Evolutionary conservation across 1,140 invertebrate species (phyloP).

Genomic region (Eurosta solidaginis): DNA sequence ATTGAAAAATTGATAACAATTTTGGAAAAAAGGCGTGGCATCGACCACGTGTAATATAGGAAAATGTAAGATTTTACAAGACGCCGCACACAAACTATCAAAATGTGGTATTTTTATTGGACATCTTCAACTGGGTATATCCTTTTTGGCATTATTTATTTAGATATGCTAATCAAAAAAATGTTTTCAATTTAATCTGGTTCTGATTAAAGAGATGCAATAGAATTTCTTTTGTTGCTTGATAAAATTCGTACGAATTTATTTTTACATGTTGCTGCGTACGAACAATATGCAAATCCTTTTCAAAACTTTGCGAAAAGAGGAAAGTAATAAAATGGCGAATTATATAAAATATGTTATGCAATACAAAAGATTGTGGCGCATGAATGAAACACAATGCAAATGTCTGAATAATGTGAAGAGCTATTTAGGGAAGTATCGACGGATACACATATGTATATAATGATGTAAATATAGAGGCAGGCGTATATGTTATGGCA

Average conservation of each 20-base stretch:
- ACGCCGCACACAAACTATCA: too few species aligned
- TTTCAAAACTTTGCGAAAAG: background rate
- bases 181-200: background rate
- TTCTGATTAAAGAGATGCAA: background rate
- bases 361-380: background rate
- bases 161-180: constrained; percentile 10
- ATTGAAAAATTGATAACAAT: too few species aligned
- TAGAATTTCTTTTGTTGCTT: background rate
- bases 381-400: background rate
- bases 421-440: background rate
- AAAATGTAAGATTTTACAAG: too few species aligned
- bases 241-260: background rate
- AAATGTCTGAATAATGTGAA: background rate
- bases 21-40: too few species aligned
- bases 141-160: too few species aligned
- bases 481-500: too few species aligned
- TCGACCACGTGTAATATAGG: too few species aligned
- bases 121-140: too few species aligned
- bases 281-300: constrained; percentile 15
- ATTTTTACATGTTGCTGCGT: background rate
- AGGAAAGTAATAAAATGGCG: background rate
- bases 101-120: too few species aligned
- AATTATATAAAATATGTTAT: too few species aligned
- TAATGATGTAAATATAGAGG: too few species aligned
- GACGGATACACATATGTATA: background rate